A percentile compares a stretch with the other conserved stretches of the same genome.
Conservation (phyloP, 1,140 invertebrate species). For the Sminthurinus signatus region DNA sequence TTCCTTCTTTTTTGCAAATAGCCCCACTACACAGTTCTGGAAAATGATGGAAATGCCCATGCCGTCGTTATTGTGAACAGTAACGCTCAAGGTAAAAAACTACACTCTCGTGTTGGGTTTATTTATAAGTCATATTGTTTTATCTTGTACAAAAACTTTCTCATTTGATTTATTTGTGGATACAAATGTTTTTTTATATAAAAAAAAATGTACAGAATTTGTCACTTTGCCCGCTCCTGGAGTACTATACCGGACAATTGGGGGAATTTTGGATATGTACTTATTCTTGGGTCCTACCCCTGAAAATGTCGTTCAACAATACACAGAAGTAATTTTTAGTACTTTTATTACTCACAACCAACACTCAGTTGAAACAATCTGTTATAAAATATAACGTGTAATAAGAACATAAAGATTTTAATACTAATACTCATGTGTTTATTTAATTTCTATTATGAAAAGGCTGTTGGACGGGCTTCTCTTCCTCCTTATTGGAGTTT, state of each 20-base stretch:
- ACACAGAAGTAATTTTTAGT: constrained; percentile 42
- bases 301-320: constrained; percentile 51
- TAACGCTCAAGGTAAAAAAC: constrained; percentile 42
- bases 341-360: background rate
- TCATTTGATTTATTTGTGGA: background rate
- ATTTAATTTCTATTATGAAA: background rate
- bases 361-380: background rate
- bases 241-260: constrained; percentile 44
- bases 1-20: background rate
- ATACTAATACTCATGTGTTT: background rate
- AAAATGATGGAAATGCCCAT: constrained; percentile 39
- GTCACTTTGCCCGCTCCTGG: constrained; percentile 41
- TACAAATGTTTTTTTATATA: background rate
- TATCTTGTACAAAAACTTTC: background rate
- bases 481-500: constrained; percentile 52
- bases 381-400: background rate
- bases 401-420: background rate
- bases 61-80: constrained; percentile 41
- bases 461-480: constrained; percentile 47
- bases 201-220: constrained; percentile 22
- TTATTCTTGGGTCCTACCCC: constrained; percentile 50
- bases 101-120: background rate
- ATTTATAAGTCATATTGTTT: no score
- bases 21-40: constrained; percentile 38
- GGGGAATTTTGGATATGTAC: constrained; percentile 49